These are phyloP conservation scores for Dusona sp. DNA, from an alignment of 2,888 invertebrate species.

Conservation along the genomic window DNA sequence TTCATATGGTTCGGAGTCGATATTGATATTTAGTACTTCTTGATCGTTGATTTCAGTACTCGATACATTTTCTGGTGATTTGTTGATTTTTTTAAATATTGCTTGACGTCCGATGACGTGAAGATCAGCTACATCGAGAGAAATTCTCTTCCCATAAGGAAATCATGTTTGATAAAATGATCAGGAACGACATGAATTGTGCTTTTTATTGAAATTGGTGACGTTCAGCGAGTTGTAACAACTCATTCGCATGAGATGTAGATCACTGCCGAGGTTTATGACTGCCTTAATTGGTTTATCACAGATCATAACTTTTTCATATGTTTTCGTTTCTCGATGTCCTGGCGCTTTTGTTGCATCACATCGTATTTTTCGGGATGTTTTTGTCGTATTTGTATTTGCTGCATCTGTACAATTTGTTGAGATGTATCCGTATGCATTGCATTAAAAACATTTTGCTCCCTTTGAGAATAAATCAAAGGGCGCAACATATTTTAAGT, in stretches of 20 bases:
- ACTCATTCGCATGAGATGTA: background rate
- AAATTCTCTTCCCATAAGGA: conserved; percentile 61
- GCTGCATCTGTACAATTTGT: background rate
- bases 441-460: background rate
- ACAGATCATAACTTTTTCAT: background rate
- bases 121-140: conserved; percentile 48
- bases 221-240: background rate
- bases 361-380: background rate
- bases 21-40: conserved; percentile 4
- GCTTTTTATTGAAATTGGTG: background rate
- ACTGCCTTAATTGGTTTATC: background rate
- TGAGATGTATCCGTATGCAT: background rate
- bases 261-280: background rate
- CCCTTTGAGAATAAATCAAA: too few relatives aligned
- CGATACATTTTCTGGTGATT: background rate
- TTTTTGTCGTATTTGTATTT: background rate
- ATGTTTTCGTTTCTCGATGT: background rate
- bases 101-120: conserved; percentile 47
- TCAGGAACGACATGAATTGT: conserved; percentile 57
- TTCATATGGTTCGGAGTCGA: background rate
- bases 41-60: background rate
- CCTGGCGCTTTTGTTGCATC: background rate
- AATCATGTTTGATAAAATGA: conserved; percentile 50
- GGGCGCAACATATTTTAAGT: too few relatives aligned
- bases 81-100: background rate